Evolutionary conservation across 1,140 invertebrate genomes (phyloP), one percentile per base, ranked within the genome.

Genomic region (Aplysia californica): DNA sequence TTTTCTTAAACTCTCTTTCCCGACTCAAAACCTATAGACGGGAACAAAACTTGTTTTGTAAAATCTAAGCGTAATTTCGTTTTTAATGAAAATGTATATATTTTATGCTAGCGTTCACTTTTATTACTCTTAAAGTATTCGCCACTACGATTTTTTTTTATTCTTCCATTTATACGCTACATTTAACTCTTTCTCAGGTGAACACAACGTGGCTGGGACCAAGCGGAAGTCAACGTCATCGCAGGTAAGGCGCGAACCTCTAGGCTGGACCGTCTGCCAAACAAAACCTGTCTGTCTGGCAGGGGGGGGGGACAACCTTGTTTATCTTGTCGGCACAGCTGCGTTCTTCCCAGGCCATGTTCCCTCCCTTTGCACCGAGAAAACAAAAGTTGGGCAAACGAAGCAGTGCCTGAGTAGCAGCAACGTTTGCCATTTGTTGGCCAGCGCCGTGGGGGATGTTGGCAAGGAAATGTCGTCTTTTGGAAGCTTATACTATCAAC

Each of bases 141-240:
- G 18, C 58, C 6, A 15, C 44, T 15, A n/a, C 44, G 44, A 15
- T 50, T 50, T 50, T 50, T 50, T 50, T 50, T 50, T 50, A n/a
- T n/a, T n/a, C n/a, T n/a, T n/a, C n/a, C n/a, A n/a, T n/a, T n/a
- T n/a, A n/a, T n/a, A n/a, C n/a, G n/a, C n/a, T n/a, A n/a, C n/a
- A n/a, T 10, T 61, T 61, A 6, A 26, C 10, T 66, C 18, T 69
- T 33, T 31, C 58, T 5, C 41, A 71, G 69, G 50, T 71, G 69
- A 71, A 35, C 50, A 20, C 3, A 29, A 29, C 21, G 41, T 56
- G 69, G 69, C 69, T 71, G 69, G 69, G 69, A 71, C 58, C 35
- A 71, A 26, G 69, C 69, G 69, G 69, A 15, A 26, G 69, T 18
- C 33, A 23, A 71, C 69, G 50, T n/a, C 50, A 4, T 58, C 26